Evolutionary conservation across 2,888 invertebrate species (phyloP), one percentile per base, ranked within the genome.

Genomic region (Leptarthrus brevirostris): DNA sequence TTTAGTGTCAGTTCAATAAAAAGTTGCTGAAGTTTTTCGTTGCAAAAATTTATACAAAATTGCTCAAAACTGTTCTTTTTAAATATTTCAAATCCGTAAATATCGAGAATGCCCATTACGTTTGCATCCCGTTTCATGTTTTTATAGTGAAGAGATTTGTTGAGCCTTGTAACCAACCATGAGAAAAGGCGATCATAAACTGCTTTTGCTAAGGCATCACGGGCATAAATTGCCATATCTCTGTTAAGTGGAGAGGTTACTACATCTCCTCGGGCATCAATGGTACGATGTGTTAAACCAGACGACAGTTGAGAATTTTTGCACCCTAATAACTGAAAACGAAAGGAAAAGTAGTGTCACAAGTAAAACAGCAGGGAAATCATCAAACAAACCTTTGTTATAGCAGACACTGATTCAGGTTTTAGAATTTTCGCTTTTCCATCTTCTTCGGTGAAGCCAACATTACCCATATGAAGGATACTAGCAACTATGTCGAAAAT

Each of bases 41-140:
- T 97, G 84, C 96, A 97, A 86, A 93, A 96, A 86, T 97, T 97
- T 77, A 97, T 97, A 86, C 96, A 96, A 83, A 97, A 93, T 85
- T 97, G 96, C 83, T 84, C 83, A 75, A 82, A 84, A 92, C 93
- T 93, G 82, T 97, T 97, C 78, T 90, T 92, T 70, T 93, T 90
- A 86, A 97, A 96, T 78, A 97, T 95, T 85, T 97, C 96, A 82
- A 97, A 97, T 61, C 96, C 97, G 80, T 97, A 97, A 79, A 97
- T 97, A 83, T 97, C 96, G 78, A 97, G 86, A 78, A 97, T 94
- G 1, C 96, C 96, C 86, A 96, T 94, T 0, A 95, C 92, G 20
- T 90, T 90, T 75, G 87, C 87, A 0, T 79, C 79, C 3, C 87
- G 87, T 53, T 86, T 86, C 16, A 87, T 85, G 47, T 86, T 87